Evolutionary conservation across 2,888 invertebrate genomes (phyloP).

Genomic region (Agrotis ipsilon): DNA sequence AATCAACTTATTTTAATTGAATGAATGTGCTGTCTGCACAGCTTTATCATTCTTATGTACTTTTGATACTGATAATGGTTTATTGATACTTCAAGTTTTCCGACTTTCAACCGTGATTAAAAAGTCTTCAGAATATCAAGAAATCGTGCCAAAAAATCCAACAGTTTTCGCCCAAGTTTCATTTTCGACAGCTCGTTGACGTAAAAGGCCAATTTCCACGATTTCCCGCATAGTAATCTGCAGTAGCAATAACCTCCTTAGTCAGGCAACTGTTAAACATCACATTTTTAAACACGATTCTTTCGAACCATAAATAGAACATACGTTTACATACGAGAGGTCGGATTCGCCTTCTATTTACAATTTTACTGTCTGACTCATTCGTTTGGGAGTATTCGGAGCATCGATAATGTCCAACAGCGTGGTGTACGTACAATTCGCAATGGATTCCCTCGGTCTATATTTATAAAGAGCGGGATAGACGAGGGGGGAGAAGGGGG

Average conservation of each 20-base stretch:
- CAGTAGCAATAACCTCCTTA: background rate
- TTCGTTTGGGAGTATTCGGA: constrained; percentile 65
- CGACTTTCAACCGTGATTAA: background rate
- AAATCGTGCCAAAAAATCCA: background rate
- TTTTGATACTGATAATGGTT: background rate
- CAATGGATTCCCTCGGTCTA: constrained; percentile 86
- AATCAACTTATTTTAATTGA: constrained; percentile 8
- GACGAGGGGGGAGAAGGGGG: constrained; percentile 65
- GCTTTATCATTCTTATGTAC: background rate
- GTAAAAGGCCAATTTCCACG: background rate
- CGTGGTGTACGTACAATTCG: constrained; percentile 74
- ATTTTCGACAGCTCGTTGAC: background rate
- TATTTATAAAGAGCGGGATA: constrained; percentile 83
- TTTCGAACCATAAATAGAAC: constrained; percentile 31
- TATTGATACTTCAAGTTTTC: background rate
- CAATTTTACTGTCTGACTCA: constrained; percentile 73
- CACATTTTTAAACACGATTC: constrained; percentile 19
- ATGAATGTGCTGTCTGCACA: constrained; percentile 10
- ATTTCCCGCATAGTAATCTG: background rate
- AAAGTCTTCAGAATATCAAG: background rate
- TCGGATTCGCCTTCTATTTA: constrained; percentile 63
- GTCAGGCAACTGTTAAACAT: constrained; percentile 6
- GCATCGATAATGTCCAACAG: constrained; percentile 69
- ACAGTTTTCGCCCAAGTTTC: background rate
- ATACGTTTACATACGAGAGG: constrained; percentile 38